These are phyloP conservation scores for Kryptopterus vitreolus DNA, from an alignment of 2,797 vertebrate species.

Conservation along the genomic window DNA sequence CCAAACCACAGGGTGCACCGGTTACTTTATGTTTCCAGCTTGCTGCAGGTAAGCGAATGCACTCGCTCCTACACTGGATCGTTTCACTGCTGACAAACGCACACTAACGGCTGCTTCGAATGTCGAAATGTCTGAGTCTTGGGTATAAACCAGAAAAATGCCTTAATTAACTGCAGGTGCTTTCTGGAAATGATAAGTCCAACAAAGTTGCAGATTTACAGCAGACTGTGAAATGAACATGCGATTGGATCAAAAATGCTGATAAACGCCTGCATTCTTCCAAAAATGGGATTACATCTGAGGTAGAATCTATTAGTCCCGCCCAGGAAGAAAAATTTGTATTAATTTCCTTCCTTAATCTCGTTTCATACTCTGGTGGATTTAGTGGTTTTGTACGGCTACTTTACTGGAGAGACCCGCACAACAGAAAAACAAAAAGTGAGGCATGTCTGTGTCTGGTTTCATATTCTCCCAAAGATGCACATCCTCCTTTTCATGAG, in stretches of 20 bases:
- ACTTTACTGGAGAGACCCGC: neutral
- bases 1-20: slow-evolving; percentile 30
- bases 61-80: neutral
- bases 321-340: slow-evolving; percentile 35
- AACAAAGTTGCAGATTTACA: slow-evolving; percentile 44
- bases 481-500: slow-evolving; percentile 42
- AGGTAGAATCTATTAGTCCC: slow-evolving; percentile 27
- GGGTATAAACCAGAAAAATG: neutral
- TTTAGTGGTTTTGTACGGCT: slow-evolving; percentile 20
- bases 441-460: slow-evolving; percentile 24
- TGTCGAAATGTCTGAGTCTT: neutral
- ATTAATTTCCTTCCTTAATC: slow-evolving; percentile 48
- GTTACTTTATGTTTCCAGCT: slow-evolving; percentile 9
- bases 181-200: slow-evolving; percentile 25
- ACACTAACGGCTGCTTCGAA: neutral
- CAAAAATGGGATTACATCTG: slow-evolving; percentile 8
- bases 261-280: slow-evolving; percentile 45
- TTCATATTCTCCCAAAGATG: slow-evolving; percentile 37
- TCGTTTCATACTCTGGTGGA: slow-evolving; percentile 37
- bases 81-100: slow-evolving; percentile 33
- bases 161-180: slow-evolving; percentile 49
- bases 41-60: slow-evolving; percentile 20
- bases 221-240: slow-evolving; percentile 38
- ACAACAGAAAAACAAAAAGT: slow-evolving; percentile 7
- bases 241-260: slow-evolving; percentile 39